These are phyloP conservation scores for Eleutherodactylus coqui DNA, from an alignment of 2,797 vertebrate genomes.

Conservation along the genomic window DNA sequence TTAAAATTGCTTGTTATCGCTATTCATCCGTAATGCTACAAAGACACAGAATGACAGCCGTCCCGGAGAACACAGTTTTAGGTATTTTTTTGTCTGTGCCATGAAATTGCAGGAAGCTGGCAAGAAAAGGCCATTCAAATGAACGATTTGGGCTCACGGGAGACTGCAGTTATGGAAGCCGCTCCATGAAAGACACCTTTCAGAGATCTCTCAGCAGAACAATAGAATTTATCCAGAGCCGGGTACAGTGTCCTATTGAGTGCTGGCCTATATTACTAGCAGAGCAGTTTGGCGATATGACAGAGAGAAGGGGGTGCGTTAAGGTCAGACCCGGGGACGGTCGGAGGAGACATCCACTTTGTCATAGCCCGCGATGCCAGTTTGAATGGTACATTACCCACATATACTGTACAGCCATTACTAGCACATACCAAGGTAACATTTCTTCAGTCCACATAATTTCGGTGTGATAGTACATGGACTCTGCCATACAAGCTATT, in stretches of 20 bases:
- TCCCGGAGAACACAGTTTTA: conserved; percentile 65
- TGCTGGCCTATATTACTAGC: background rate
- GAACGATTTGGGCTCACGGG: conserved; percentile 71
- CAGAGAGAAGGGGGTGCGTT: background rate
- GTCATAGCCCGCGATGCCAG: no score
- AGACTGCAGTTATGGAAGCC: conserved; percentile 71
- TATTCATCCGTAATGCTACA: conserved; percentile 71
- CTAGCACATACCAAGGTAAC: no score
- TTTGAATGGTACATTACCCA: background rate
- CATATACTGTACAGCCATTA: background rate
- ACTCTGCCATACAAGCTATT: no score
- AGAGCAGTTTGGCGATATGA: background rate
- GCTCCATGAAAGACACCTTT: conserved; percentile 63
- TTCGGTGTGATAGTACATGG: no score
- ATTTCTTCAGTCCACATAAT: no score
- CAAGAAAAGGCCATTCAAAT: conserved; percentile 73
- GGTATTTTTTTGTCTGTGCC: conserved; percentile 68
- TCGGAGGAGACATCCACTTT: background rate
- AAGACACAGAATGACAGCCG: conserved; percentile 71
- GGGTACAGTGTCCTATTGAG: background rate
- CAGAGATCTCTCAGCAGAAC: conserved; percentile 47
- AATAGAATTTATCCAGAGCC: conserved; percentile 41
- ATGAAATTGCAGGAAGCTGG: conserved; percentile 74
- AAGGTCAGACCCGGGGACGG: background rate
- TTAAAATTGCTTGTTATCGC: conserved; percentile 65